Evolutionary conservation across 2,113 vertebrate species (phyloP).

Genomic region (Notechis scutatus): DNA sequence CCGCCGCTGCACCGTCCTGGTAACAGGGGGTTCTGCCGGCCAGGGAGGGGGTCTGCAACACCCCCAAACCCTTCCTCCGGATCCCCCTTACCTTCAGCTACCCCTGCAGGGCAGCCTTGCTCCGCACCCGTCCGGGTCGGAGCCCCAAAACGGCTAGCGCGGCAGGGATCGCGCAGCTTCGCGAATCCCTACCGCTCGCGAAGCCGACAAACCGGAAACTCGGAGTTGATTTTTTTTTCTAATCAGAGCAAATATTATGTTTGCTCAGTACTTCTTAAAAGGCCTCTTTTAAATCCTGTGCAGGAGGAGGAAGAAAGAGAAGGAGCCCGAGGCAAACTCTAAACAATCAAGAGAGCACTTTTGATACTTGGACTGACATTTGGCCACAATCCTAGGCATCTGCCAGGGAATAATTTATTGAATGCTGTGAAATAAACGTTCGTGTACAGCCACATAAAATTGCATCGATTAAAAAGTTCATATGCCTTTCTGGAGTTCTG

Average conservation of each 20-base stretch:
- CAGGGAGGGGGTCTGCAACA: too few species aligned
- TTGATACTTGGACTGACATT: constrained; percentile 9
- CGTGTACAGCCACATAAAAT: neutral
- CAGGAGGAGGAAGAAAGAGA: neutral
- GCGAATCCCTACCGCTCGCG: too few species aligned
- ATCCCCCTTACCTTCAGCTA: too few species aligned
- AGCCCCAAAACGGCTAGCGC: too few species aligned
- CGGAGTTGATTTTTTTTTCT: neutral
- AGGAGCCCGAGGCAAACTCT: neutral
- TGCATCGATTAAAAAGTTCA: constrained; percentile 13
- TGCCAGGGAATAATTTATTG: neutral
- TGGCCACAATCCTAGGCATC: neutral
- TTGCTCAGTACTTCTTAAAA: constrained; percentile 10
- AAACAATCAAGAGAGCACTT: constrained; percentile 9
- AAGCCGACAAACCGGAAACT: too few species aligned
- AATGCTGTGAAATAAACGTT: neutral
- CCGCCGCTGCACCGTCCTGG: too few species aligned
- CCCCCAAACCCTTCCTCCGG: too few species aligned
- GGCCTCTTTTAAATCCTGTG: constrained; percentile 9
- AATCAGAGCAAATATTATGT: constrained; percentile 12
- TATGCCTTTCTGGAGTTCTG: constrained; percentile 3
- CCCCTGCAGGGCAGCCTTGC: too few species aligned
- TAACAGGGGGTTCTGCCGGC: too few species aligned
- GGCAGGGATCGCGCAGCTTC: too few species aligned
- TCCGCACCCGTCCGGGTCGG: too few species aligned